phyloP scores from a whole-genome alignment of 2,888 invertebrate genomes.

The Zeuzera pyrina region DNA sequence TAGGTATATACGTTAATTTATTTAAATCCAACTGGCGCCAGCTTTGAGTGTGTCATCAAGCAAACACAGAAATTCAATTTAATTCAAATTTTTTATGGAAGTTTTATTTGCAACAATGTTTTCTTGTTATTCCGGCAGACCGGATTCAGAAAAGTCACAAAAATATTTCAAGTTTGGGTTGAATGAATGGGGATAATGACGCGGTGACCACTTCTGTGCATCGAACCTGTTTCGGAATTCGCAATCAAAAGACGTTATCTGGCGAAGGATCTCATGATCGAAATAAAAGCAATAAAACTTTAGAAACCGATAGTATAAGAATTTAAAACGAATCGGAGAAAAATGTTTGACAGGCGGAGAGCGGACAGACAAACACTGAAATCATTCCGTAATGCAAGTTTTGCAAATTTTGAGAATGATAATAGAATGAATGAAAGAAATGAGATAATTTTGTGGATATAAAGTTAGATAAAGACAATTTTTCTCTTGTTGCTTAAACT shows the following conservation, averaged over 20 bases:
- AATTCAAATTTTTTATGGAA: background rate
- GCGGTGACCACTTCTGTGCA: conserved; percentile 28
- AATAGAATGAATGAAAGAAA: too few relatives aligned
- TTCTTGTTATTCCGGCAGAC: background rate
- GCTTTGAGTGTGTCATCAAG: background rate
- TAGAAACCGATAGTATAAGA: too few relatives aligned
- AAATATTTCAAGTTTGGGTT: conserved; percentile 23
- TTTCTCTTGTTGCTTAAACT: too few relatives aligned
- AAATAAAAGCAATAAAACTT: conserved; percentile 35
- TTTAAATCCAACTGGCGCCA: background rate
- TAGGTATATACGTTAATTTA: too few relatives aligned
- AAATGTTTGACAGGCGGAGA: too few relatives aligned
- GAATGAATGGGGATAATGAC: conserved; percentile 41
- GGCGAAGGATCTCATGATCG: conserved; percentile 34
- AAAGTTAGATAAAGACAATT: too few relatives aligned
- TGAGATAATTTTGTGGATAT: too few relatives aligned
- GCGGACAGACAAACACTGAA: too few relatives aligned
- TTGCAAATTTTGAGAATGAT: too few relatives aligned
- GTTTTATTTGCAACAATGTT: background rate
- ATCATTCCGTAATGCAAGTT: too few relatives aligned
- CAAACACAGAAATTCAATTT: conserved; percentile 1
- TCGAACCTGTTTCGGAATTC: conserved; percentile 37
- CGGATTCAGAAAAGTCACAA: background rate
- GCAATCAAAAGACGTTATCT: conserved; percentile 31
- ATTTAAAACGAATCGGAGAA: too few relatives aligned